phyloP scores from a whole-genome alignment of 37 sponge, comb jelly and placozoan genomes.

The Theonella swinhoei region DNA sequence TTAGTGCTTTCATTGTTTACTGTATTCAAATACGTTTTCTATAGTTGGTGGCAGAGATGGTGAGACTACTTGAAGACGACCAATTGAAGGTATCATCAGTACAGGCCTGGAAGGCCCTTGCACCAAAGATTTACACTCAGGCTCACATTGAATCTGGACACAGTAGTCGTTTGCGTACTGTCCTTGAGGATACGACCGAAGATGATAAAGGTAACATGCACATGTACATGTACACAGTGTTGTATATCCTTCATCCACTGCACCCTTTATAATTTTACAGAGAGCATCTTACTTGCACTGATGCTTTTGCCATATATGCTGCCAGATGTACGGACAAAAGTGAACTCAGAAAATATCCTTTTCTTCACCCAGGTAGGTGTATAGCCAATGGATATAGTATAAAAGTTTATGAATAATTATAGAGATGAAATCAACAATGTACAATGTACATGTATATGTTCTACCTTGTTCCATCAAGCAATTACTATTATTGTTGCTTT shows the following conservation, averaged over 20 bases:
- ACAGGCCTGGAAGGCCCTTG: neutral
- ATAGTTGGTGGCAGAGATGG: neutral
- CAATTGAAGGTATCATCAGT: neutral
- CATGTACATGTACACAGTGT: neutral
- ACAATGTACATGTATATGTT: too few species aligned
- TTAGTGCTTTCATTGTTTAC: too few species aligned
- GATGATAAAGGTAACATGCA: neutral
- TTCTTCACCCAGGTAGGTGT: neutral
- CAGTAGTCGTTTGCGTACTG: neutral
- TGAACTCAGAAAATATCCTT: neutral
- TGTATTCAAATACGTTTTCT: neutral
- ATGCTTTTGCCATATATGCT: neutral
- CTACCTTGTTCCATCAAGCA: too few species aligned
- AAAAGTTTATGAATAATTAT: too few species aligned
- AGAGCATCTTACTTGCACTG: neutral
- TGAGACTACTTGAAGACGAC: neutral
- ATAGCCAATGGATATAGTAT: too few species aligned
- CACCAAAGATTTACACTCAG: neutral
- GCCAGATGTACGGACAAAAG: neutral
- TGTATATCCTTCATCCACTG: neutral
- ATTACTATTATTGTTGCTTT: too few species aligned
- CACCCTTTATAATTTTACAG: neutral
- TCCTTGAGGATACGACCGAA: neutral
- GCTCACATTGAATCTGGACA: neutral
- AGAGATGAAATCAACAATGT: too few species aligned